Evolutionary conservation across 1,140 invertebrate genomes (phyloP).

Genomic region (Holotrichia oblita): DNA sequence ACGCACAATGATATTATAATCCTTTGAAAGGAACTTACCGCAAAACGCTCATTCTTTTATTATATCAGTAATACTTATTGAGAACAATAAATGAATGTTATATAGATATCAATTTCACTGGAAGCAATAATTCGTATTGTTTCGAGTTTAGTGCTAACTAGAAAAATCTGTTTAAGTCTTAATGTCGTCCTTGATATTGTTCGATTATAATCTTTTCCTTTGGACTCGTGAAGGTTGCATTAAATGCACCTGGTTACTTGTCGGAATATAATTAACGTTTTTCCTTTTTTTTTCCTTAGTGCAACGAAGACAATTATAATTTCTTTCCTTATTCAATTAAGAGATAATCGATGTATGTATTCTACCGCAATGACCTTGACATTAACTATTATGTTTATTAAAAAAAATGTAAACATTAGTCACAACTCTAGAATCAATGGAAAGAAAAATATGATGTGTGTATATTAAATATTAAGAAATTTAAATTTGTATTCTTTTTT

Average conservation of each 20-base stretch:
- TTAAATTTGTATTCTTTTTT: too few species aligned
- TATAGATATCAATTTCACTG: background rate
- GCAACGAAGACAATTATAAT: background rate
- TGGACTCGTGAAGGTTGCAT: constrained; percentile 16
- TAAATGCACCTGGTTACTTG: constrained; percentile 18
- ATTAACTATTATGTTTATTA: background rate
- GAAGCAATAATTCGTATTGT: background rate
- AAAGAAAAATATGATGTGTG: too few species aligned
- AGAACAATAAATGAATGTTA: too few species aligned
- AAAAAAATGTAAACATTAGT: constrained; percentile 30
- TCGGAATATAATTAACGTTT: constrained; percentile 34
- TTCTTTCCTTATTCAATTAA: background rate
- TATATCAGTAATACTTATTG: too few species aligned
- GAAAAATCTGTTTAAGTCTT: background rate
- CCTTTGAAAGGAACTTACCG: too few species aligned
- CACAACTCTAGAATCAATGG: background rate
- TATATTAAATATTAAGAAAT: too few species aligned
- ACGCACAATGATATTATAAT: too few species aligned
- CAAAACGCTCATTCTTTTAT: too few species aligned
- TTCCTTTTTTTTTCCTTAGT: background rate
- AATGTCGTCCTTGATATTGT: constrained; percentile 31
- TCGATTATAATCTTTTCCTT: constrained; percentile 18
- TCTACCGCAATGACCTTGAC: constrained; percentile 23
- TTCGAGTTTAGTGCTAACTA: background rate
- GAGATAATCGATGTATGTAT: background rate